Percentiles rank a stretch among this genome's conserved stretches.
Conservation (phyloP, 2,797 vertebrate species). For the Danio kyathit region DNA sequence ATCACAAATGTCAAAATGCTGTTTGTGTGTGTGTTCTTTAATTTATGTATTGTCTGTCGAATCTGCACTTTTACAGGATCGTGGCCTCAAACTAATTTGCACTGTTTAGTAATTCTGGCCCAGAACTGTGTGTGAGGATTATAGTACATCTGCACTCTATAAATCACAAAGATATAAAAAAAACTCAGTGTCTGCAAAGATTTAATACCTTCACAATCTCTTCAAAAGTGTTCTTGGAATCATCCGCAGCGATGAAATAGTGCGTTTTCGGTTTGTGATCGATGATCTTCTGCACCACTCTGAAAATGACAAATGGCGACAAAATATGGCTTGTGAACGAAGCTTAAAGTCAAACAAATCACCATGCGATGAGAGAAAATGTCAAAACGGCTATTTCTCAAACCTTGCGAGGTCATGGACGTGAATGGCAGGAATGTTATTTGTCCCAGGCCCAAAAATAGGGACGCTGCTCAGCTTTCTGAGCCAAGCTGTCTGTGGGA, state of each 20-base stretch:
- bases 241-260: constrained; percentile 89
- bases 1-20: too few relatives aligned
- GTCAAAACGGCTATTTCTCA: constrained; percentile 11
- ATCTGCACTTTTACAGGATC: too few relatives aligned
- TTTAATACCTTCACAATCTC: constrained; percentile 85
- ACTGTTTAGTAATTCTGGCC: too few relatives aligned
- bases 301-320: constrained; percentile 51
- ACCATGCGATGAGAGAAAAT: constrained; percentile 4
- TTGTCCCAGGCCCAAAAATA: constrained; percentile 86
- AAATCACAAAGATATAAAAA: neutral
- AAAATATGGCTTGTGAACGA: neutral
- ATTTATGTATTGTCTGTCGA: too few relatives aligned
- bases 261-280: constrained; percentile 80
- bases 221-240: constrained; percentile 82
- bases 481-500: constrained; percentile 83
- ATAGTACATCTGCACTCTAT: neutral
- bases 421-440: constrained; percentile 90
- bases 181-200: neutral
- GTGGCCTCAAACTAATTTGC: too few relatives aligned
- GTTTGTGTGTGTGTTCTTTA: too few relatives aligned
- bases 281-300: constrained; percentile 88
- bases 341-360: neutral
- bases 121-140: neutral
- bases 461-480: constrained; percentile 81
- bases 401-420: constrained; percentile 89